Evolutionary conservation across 2,888 invertebrate species (phyloP), one percentile per base, ranked within the genome.

Genomic region (Stenichneumon culpator): DNA sequence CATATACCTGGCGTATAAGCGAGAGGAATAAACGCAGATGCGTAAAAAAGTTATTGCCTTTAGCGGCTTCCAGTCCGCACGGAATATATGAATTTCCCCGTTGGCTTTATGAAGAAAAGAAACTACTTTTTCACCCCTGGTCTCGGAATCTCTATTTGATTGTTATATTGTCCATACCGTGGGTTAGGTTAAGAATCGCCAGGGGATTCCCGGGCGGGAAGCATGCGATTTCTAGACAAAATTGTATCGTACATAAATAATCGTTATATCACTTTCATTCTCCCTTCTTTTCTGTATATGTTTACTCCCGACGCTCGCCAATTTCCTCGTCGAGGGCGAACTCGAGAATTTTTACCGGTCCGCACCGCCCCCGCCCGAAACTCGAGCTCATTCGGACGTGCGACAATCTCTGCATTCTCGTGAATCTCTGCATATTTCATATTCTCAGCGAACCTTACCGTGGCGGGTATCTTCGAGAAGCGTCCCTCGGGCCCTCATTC

Each of bases 381-480:
- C 25, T 25, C 32, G n/a, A 63, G 6, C n/a, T 14, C 57, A 11
- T 32, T 52, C 57, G 47, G 39, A 60, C 50, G 74, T 85, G 44
- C 69, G 81, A 74, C 77, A 84, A 84, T 84, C 81, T 82, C 72
- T 65, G 72, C 77, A 60, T 28, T 11, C 60, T 79, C 47, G 16
- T 14, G 36, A 80, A 75, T 79, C 81, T 70, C 74, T 84, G 79
- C 83, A 86, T 86, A 80, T 87, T 88, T 88, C 81, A 87, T 88
- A 79, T 81, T 86, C 63, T 54, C 82, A 80, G 52, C 63, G 69
- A 52, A 77, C 79, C 65, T 70, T 54, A 74, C 47, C 19, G 28
- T 57, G 25, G 22, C 54, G 63, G 60, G 63, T 36, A 52, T 36
- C 39, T 52, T 39, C 32, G 63, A 70, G 63, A 83, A 80, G 74